A percentile compares a stretch with the other conserved stretches of the same genome.
Evolutionary conservation across 53 echinoderm and acorn worm genomes (phyloP).

Genomic region (Actinopyga echinites): DNA sequence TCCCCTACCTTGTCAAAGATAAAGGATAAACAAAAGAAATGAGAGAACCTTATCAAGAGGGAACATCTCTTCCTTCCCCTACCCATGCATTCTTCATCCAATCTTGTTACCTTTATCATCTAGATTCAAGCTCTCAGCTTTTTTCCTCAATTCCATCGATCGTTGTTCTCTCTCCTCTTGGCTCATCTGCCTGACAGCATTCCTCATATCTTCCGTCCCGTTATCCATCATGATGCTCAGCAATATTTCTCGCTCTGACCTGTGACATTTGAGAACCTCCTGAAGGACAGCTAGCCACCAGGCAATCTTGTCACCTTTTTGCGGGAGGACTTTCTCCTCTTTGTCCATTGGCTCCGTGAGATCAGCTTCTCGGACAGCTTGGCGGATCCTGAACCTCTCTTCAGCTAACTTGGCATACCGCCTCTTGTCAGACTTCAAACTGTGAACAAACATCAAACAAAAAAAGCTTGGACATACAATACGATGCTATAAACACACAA

Average conservation of each 20-base stretch:
- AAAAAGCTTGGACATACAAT: too few species aligned
- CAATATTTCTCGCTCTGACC: constrained; percentile 70
- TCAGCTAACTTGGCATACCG: constrained; percentile 78
- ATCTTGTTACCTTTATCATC: constrained; percentile 75
- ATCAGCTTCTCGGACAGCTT: constrained; percentile 52
- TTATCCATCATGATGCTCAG: constrained; percentile 85
- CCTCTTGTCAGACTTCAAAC: constrained; percentile 75
- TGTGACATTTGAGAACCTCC: constrained; percentile 76
- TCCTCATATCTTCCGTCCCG: constrained; percentile 84
- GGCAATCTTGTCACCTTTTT: constrained; percentile 80
- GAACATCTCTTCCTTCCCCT: too few species aligned
- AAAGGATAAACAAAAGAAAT: too few species aligned
- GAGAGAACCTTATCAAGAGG: too few species aligned
- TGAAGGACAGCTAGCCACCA: constrained; percentile 77
- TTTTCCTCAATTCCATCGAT: constrained; percentile 69
- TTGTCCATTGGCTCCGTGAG: constrained; percentile 53
- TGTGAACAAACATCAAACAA: neutral
- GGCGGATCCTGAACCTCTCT: constrained; percentile 61
- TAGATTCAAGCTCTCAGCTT: constrained; percentile 78
- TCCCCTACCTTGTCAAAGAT: too few species aligned
- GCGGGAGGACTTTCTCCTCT: constrained; percentile 80
- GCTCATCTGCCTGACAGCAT: constrained; percentile 85
- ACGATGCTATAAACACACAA: too few species aligned
- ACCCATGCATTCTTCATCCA: too few species aligned
- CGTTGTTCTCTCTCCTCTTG: constrained; percentile 75